A percentile compares a stretch with the other conserved stretches of the same genome.
Conservation (phyloP, 2,113 vertebrate species). For the Alaudala cheleensis region DNA sequence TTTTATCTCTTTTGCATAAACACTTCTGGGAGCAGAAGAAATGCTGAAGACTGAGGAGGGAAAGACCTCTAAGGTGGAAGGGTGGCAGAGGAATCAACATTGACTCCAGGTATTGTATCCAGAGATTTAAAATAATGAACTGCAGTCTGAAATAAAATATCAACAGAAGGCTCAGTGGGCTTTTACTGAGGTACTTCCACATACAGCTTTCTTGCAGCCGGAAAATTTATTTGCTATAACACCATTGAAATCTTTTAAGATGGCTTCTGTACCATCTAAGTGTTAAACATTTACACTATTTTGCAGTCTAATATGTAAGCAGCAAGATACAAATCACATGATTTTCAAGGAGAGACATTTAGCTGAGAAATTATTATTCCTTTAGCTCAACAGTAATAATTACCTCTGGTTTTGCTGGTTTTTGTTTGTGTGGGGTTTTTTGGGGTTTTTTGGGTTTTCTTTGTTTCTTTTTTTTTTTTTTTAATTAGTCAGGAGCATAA, state of each 20-base stretch:
- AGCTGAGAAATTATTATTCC: background rate
- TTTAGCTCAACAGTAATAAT: background rate
- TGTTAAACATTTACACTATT: background rate
- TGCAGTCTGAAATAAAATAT: background rate
- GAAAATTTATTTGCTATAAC: background rate
- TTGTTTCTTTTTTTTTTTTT: no score
- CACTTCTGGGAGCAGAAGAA: background rate
- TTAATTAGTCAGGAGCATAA: background rate
- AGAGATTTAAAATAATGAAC: background rate
- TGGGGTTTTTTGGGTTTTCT: no score
- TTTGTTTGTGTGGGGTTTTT: no score
- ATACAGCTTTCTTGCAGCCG: background rate
- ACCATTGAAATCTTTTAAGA: background rate
- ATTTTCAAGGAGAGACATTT: background rate
- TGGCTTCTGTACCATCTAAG: background rate
- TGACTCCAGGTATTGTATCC: background rate
- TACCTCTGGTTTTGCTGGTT: background rate
- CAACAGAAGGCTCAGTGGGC: background rate
- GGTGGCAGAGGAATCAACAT: background rate
- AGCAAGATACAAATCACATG: background rate
- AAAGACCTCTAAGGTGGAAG: background rate
- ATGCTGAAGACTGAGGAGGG: background rate
- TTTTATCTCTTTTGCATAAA: background rate
- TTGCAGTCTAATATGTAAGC: background rate
- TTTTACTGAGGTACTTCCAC: background rate